A percentile compares a stretch with the other conserved stretches of the same genome.
Evolutionary conservation across 2,113 vertebrate genomes (phyloP).

Genomic region (Pantherophis guttatus): DNA sequence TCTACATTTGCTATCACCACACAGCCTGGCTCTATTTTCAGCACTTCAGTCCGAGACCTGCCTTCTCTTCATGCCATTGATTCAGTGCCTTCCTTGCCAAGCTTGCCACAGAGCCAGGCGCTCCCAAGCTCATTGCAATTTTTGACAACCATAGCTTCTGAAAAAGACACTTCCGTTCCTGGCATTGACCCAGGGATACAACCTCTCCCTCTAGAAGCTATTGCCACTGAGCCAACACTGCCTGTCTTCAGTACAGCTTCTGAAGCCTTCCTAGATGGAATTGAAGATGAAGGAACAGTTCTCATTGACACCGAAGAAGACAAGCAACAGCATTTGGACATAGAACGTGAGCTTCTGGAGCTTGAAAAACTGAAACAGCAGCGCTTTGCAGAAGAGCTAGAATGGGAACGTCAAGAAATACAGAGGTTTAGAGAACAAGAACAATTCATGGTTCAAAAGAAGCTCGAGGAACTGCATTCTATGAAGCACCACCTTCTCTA

Average conservation of each 20-base stretch:
- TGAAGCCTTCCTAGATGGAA: conserved; percentile 83
- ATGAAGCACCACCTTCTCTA: conserved; percentile 95
- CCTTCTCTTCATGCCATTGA: conserved; percentile 85
- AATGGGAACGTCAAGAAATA: conserved; percentile 98
- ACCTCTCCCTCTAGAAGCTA: conserved; percentile 72
- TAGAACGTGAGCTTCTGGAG: conserved; percentile 93
- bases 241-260: conserved; percentile 81
- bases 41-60: conserved; percentile 78
- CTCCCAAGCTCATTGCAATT: conserved; percentile 85
- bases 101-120: conserved; percentile 78
- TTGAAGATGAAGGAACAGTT: conserved; percentile 85
- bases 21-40: conserved; percentile 94
- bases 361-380: conserved; percentile 96
- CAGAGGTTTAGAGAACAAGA: conserved; percentile 96
- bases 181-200: conserved; percentile 74
- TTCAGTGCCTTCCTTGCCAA: conserved; percentile 81
- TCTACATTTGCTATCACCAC: conserved; percentile 95
- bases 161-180: conserved; percentile 71
- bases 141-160: conserved; percentile 77
- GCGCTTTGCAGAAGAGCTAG: conserved; percentile 93
- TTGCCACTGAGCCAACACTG: conserved; percentile 74
- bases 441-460: conserved; percentile 93
- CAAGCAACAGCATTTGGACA: conserved; percentile 90
- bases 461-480: conserved; percentile 92
- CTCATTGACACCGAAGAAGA: conserved; percentile 87